Conservation (phyloP, 2,888 invertebrate species). For the Xanthorhoe designata region DNA sequence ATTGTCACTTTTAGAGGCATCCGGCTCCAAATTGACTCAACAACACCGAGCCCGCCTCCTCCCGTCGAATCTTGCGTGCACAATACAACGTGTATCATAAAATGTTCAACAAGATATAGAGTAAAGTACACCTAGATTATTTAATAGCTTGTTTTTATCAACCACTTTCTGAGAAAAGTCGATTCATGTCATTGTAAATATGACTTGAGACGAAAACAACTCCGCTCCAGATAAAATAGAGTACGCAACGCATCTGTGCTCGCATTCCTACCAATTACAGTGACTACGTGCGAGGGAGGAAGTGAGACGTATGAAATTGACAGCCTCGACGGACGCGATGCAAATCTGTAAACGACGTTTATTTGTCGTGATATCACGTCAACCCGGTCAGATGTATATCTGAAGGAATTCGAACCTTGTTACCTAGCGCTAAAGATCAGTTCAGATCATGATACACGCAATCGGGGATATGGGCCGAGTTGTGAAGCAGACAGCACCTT, state of each 20-base stretch:
- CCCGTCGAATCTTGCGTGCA: constrained; percentile 44
- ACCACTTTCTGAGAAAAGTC: constrained; percentile 35
- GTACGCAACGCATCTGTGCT: constrained; percentile 50
- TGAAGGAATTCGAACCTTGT: constrained; percentile 62
- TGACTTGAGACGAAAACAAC: constrained; percentile 46
- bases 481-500: constrained; percentile 54
- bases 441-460: constrained; percentile 62
- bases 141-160: constrained; percentile 3
- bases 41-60: constrained; percentile 52
- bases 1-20: constrained; percentile 68
- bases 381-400: constrained; percentile 52
- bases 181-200: constrained; percentile 13
- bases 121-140: not conserved
- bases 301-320: constrained; percentile 70
- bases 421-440: constrained; percentile 62
- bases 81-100: not conserved
- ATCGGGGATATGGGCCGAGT: constrained; percentile 45
- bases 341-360: constrained; percentile 74
- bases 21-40: constrained; percentile 68
- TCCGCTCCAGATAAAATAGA: constrained; percentile 47
- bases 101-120: not conserved
- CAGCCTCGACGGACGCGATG: constrained; percentile 69
- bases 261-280: constrained; percentile 66
- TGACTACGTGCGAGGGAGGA: constrained; percentile 62
- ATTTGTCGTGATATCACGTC: constrained; percentile 66